Evolutionary conservation across 1,140 invertebrate species (phyloP), one percentile per base, ranked within the genome.

Genomic region (Trichoplusia ni): DNA sequence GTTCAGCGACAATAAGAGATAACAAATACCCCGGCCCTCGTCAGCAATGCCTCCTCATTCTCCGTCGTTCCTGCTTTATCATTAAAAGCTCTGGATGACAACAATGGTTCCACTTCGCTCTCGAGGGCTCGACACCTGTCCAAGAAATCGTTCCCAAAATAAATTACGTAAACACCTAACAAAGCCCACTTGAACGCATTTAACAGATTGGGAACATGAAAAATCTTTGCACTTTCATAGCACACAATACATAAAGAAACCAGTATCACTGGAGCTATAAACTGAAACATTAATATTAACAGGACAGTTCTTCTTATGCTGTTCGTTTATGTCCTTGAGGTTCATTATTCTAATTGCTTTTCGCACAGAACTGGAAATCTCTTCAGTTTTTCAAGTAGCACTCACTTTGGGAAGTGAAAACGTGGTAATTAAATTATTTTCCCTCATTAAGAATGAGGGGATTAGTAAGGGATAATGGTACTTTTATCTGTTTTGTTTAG

Each of bases 321-420:
- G 31, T 51, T 53, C 58, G 23, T 53, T 75, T 67, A 77, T 63
- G 64, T 69, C 61, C 79, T 85, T 80, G 73, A 82, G 78, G 75
- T 84, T 89, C 82, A 89, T 89, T 89, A 89, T 89, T 84, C 81
- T 89, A 89, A 89, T 89, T 89, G 84, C 82, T 89, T 86, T 85
- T 85, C 84, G 82, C 85, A 82, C 69, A 71, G 67, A 77, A 81
- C 77, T 80, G 71, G 71, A 84, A 75, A 77, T 79, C 79, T 77
- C 81, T 80, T 79, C 56, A 60, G 11, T 84, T 73, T 82, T 51
- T 84, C 77, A 63, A 86, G 84, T 77, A 72, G 65, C 74, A 75
- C 80, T 71, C 73, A 77, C 69, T 77, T 75, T 76, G 64, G 70
- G 67, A 64, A 77, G 66, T 75, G 78, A 77, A 81, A 84, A 82